Conservation (phyloP, 1,140 invertebrate genomes). For the Lysiphlebus fabarum region DNA sequence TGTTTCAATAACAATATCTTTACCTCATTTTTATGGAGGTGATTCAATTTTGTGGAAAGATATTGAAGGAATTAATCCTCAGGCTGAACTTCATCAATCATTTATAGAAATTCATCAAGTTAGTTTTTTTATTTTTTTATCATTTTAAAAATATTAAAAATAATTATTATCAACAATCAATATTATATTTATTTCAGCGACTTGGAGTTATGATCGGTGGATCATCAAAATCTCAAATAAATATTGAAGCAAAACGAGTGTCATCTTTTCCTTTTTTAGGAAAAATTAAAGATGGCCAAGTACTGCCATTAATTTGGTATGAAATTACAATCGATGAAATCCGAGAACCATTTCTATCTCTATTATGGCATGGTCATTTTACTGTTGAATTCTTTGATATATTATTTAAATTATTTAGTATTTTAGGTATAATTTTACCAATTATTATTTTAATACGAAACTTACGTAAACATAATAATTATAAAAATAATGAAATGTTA, state of each 20-base stretch:
- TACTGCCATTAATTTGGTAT: conserved; percentile 62
- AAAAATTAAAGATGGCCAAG: conserved; percentile 50
- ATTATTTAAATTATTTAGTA: conserved; percentile 56
- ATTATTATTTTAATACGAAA: conserved; percentile 25
- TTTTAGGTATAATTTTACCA: conserved; percentile 43
- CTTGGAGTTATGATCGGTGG: conserved; percentile 64
- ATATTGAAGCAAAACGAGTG: conserved; percentile 52
- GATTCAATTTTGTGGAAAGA: conserved; percentile 60
- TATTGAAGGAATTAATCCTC: conserved; percentile 66
- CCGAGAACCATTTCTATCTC: conserved; percentile 49
- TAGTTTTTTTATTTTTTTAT: conserved; percentile 28
- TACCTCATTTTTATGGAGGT: conserved; percentile 75
- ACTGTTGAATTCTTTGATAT: conserved; percentile 53
- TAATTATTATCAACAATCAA: conserved; percentile 10
- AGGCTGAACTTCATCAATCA: conserved; percentile 60
- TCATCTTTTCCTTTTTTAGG: conserved; percentile 40
- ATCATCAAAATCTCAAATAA: conserved; percentile 60
- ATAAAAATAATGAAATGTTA: conserved; percentile 25
- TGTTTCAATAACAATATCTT: conserved; percentile 68
- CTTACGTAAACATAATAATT: conserved; percentile 17
- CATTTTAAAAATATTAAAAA: not conserved
- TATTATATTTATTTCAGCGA: conserved; percentile 38
- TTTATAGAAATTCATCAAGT: conserved; percentile 72
- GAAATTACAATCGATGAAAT: conserved; percentile 55
- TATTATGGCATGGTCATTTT: conserved; percentile 53